Conservation (phyloP, 2,797 vertebrate species). For the Gobio occitaniae region DNA sequence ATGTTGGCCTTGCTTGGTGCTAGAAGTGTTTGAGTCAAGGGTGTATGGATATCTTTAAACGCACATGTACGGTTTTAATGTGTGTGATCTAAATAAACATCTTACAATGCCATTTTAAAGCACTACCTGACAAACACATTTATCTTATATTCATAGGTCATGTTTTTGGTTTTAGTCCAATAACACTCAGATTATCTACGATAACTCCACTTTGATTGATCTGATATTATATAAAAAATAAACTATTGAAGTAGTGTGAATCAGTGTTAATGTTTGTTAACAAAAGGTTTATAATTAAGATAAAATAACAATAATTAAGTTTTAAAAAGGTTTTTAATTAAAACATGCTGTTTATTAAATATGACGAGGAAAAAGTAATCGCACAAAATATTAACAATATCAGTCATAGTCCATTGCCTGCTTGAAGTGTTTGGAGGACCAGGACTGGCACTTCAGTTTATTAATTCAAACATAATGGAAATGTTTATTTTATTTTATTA, state of each 20-base stretch:
- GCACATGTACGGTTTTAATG: not conserved
- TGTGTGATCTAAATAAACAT: not conserved
- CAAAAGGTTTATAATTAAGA: not conserved
- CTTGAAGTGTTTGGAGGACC: not conserved
- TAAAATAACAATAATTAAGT: not conserved
- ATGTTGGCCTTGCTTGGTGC: not conserved
- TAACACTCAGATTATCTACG: not conserved
- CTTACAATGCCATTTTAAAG: not conserved
- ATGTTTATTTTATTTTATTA: no score
- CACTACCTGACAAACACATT: not conserved
- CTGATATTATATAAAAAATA: not conserved
- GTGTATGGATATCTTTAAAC: slow-evolving; percentile 10
- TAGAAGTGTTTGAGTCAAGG: slow-evolving; percentile 10
- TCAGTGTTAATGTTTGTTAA: not conserved
- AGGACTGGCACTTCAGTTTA: not conserved
- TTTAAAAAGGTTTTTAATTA: not conserved
- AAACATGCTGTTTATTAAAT: not conserved
- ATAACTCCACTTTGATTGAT: not conserved
- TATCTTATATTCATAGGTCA: not conserved
- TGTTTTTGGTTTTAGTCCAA: not conserved
- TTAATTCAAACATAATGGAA: not conserved
- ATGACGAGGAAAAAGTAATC: not conserved
- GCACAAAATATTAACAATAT: not conserved
- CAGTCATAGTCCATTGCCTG: not conserved
- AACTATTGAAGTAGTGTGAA: not conserved